A percentile compares a stretch with the other conserved stretches of the same genome.
Evolutionary conservation across 2,888 invertebrate species (phyloP).

Genomic region (Napeogenes inachia): DNA sequence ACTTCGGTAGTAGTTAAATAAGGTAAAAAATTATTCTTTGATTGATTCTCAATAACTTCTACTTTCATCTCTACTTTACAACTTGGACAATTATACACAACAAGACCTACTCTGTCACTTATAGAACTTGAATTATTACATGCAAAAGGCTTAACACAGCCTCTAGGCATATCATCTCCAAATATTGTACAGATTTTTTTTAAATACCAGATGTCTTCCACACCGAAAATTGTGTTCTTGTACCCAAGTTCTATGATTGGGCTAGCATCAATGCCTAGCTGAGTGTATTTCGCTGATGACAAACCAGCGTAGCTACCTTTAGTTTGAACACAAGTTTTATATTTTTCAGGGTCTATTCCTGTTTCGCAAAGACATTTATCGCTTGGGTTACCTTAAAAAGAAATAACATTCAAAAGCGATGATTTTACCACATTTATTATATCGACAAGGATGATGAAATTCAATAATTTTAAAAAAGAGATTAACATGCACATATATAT

Average conservation of each 20-base stretch:
- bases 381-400: constrained; percentile 33
- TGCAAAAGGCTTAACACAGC: constrained; percentile 41
- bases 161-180: constrained; percentile 43
- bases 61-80: constrained; percentile 7
- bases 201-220: constrained; percentile 42
- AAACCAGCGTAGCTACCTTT: constrained; percentile 33
- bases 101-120: constrained; percentile 16
- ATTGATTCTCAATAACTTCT: background rate
- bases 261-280: constrained; percentile 35
- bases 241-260: constrained; percentile 40
- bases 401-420: background rate
- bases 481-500: no score
- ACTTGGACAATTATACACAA: constrained; percentile 23
- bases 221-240: constrained; percentile 40
- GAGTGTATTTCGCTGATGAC: constrained; percentile 33
- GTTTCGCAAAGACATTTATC: constrained; percentile 38
- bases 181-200: constrained; percentile 53
- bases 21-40: background rate
- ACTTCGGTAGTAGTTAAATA: background rate
- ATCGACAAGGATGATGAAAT: background rate
- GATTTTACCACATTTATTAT: background rate
- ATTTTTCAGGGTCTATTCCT: constrained; percentile 37
- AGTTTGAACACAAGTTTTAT: constrained; percentile 37
- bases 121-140: constrained; percentile 32
- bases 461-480: background rate